Base-by-base conservation (phyloP, 2,797 vertebrate species). In the Botia kubotai region DNA sequence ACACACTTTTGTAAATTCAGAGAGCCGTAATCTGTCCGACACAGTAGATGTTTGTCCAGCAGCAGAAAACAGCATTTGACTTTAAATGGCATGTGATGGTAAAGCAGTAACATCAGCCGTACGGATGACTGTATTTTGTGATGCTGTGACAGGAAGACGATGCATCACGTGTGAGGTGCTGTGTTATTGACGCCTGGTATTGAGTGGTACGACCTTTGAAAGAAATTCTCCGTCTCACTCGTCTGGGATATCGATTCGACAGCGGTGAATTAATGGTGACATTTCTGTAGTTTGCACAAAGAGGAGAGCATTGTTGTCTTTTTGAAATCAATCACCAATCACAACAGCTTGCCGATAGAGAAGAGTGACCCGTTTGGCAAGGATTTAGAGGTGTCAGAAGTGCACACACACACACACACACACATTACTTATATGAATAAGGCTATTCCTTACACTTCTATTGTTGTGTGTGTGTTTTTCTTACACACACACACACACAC, bases 181-280 rank as follows among this genome's bases (percentile, higher is more conserved):
- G n/a, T 13, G 68, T 79, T 58, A 72, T 79, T 65, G 77, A 72
- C 29, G 71, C 43, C 36, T 53, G 2, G 57, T 79, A 79, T 71
- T 71, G 77, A 71, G 68, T 79, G 77, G 70, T 19, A 71, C 48
- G 3, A 1, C 19, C 21, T 29, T 71, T 79, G 77, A 69, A 72
- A 72, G 48, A n/a, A 48, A 72, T 72, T 36, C 77, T 69, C 53
- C 50, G 33, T 39, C 75, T 60, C 33, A 53, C 39, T 60, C 17
- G 13, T 77, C 66, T 72, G 43, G 62, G 46, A 29, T 72, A 79
- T 79, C 10, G 77, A 79, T 79, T 62, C 5, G 19, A 29, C 69
- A 65, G 68, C 52, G 68, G 77, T 72, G 77, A 72, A 79, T 79
- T 72, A 65, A 79, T 72, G 77, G 69, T 79, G 77, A 72, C 69